A percentile compares a stretch with the other conserved stretches of the same genome.
Evolutionary conservation across 2,888 invertebrate species (phyloP).

Genomic region (Eurytoma adleriae): DNA sequence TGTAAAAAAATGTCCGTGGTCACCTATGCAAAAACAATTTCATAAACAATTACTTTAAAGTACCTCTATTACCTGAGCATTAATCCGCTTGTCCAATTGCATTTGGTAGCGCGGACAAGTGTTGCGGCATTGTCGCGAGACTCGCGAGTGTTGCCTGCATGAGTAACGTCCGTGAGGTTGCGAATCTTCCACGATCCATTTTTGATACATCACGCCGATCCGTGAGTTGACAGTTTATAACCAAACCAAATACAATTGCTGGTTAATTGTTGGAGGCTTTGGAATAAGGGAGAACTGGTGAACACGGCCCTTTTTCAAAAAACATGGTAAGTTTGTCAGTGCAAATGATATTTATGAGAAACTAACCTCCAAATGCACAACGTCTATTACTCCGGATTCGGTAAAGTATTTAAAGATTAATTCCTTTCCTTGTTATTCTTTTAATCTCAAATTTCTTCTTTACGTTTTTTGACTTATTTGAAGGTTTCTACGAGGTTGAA

Average conservation of each 20-base stretch:
- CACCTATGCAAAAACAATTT: background rate
- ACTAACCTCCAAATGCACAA: conserved; percentile 39
- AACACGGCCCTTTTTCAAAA: conserved; percentile 14
- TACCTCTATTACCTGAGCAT: background rate
- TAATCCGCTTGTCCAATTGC: conserved; percentile 9
- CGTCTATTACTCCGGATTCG: background rate
- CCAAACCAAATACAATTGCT: conserved; percentile 22
- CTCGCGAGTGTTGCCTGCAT: background rate
- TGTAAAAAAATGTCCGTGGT: background rate
- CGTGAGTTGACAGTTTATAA: conserved; percentile 54
- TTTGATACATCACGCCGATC: conserved; percentile 60
- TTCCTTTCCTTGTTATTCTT: background rate
- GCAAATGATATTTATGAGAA: background rate
- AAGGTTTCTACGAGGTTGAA: background rate
- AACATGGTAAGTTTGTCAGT: conserved; percentile 53
- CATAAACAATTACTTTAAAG: background rate
- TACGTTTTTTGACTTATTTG: too few species aligned
- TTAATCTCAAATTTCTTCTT: background rate
- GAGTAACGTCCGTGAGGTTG: conserved; percentile 32
- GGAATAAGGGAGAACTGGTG: conserved; percentile 14
- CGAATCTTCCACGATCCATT: conserved; percentile 52
- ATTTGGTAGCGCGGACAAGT: background rate
- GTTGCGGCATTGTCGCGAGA: background rate
- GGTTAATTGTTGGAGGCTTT: conserved; percentile 5
- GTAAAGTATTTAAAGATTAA: background rate